Evolutionary conservation across 1,140 invertebrate species (phyloP), one percentile per base, ranked within the genome.

Genomic region (Metaphire vulgaris): DNA sequence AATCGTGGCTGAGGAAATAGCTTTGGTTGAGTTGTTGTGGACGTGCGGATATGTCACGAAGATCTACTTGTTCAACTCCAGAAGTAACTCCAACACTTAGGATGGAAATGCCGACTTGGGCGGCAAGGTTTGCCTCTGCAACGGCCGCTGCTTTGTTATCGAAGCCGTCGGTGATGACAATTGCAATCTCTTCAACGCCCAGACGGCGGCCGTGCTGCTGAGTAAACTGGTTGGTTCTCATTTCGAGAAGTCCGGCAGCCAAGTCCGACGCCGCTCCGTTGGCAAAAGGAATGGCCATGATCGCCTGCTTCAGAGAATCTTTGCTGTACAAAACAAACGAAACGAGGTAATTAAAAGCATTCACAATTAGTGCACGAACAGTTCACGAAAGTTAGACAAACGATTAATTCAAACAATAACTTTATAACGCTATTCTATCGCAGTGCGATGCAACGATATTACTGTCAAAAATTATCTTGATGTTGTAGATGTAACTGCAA

Each of bases 151-250:
- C 31, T 34, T 73, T 41, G 72, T 73, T 73, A 34, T 73, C 33
- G n/a, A 34, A 1, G 15, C 72, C 34, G 33, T 73, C 34, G n/a
- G 72, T 64, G 16, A 73, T n/a, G 28, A 73, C 28, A 26, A 73
- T 73, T n/a, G 33, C 72, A 28, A 78, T 64, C 31, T 78, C 70
- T n/a, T 65, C 33, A 14, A 70, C 56, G 6, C 15, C 67, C 0
- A 69, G 64, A 0, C 77, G 77, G 33, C 74, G 67, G 31, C 77
- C 74, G 41, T 69, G 41, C 14, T 21, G 0, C 21, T 33, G 1
- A 28, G 33, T 75, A 74, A 75, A 78, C 67, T 71, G 67, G 32
- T 30, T 41, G 33, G 33, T 33, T n/a, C 77, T 68, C 67, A 71
- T 75, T 41, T 73, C 72, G 2, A 32, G 33, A 64, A 73, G 32